A percentile compares a stretch with the other conserved stretches of the same genome.
phyloP scores from a whole-genome alignment of 2,113 vertebrate species.

The Amblyornis subalaris region DNA sequence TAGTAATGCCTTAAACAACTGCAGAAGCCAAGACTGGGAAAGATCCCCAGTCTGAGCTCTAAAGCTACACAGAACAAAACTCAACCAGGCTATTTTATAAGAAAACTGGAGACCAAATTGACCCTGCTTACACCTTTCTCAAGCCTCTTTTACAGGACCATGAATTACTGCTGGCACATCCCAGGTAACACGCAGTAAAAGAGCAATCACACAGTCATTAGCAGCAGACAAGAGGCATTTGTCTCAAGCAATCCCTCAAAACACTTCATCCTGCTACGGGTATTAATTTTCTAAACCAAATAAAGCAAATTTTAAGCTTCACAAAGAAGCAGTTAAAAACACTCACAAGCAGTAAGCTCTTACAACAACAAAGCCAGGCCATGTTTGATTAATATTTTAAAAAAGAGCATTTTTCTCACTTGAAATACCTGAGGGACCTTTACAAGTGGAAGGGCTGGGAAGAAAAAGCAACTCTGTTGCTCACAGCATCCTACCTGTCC shows the following conservation, averaged over 20 bases:
- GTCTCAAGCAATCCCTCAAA: neutral
- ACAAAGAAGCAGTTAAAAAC: conserved; percentile 5
- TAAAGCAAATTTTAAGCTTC: neutral
- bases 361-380: neutral
- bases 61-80: neutral
- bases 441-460: neutral
- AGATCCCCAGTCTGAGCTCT: neutral
- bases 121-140: neutral
- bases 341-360: neutral
- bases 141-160: neutral
- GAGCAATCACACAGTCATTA: neutral
- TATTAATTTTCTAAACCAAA: neutral
- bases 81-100: neutral
- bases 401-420: neutral
- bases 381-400: neutral
- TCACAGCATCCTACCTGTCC: neutral
- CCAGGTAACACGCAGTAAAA: neutral
- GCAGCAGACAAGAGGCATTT: neutral
- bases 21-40: neutral
- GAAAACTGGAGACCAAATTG: neutral
- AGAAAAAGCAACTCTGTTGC: neutral
- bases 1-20: neutral
- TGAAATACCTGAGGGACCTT: neutral
- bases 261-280: neutral
- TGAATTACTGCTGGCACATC: neutral